Percentiles rank a stretch among this genome's conserved stretches.
phyloP scores from a whole-genome alignment of 2,888 invertebrate genomes.

The Stictocephala bisonia region DNA sequence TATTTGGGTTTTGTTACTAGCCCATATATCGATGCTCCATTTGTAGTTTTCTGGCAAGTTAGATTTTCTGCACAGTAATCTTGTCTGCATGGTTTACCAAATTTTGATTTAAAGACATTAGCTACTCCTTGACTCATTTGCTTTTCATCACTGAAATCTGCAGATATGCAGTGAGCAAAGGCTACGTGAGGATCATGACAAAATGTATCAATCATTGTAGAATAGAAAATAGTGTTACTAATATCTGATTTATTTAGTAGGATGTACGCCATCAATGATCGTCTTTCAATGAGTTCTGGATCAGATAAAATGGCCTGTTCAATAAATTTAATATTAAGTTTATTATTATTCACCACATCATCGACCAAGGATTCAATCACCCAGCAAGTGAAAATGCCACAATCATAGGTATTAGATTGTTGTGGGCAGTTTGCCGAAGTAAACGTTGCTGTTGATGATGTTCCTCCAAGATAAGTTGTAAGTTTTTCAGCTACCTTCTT shows the following conservation, averaged over 20 bases:
- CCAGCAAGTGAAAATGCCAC: conserved; percentile 21
- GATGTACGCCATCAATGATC: conserved; percentile 5
- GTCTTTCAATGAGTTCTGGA: background rate
- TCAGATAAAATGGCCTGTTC: background rate
- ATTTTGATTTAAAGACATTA: no score
- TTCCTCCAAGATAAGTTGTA: conserved; percentile 1
- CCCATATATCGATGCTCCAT: background rate
- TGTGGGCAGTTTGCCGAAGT: background rate
- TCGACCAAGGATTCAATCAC: conserved; percentile 7
- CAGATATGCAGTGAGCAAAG: no score
- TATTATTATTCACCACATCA: conserved; percentile 3
- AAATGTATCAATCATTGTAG: background rate
- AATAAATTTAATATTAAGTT: background rate
- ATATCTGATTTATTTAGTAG: background rate
- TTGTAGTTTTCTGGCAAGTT: background rate
- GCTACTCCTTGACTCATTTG: no score
- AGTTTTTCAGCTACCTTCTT: background rate
- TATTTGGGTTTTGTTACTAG: conserved; percentile 1
- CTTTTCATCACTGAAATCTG: no score
- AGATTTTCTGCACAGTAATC: no score
- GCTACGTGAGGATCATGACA: no score
- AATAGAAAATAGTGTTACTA: background rate
- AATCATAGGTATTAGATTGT: conserved; percentile 11
- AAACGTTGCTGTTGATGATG: background rate
- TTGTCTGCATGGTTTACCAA: no score